A percentile compares a stretch with the other conserved stretches of the same genome.
Evolutionary conservation across 2,888 invertebrate species (phyloP).

Genomic region (Drosophila rellima): DNA sequence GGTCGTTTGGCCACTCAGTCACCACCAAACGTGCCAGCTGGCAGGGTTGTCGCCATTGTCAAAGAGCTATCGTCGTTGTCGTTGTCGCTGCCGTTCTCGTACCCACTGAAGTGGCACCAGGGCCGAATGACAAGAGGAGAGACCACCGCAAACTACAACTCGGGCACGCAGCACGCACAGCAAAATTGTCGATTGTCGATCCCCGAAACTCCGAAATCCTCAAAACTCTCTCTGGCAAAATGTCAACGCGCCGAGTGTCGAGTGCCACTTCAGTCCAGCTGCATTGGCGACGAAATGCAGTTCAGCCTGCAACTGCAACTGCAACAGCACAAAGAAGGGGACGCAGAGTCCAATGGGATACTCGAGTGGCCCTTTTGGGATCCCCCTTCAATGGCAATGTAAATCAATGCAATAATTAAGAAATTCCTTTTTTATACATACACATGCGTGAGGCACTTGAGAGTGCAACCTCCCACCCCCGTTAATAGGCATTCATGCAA

Average conservation of each 20-base stretch:
- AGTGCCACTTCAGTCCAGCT: conserved; percentile 40
- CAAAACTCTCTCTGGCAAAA: conserved; percentile 54
- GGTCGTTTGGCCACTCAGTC: conserved; percentile 63
- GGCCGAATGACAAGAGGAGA: conserved; percentile 19
- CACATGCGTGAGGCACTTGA: conserved; percentile 68
- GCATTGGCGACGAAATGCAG: conserved; percentile 73
- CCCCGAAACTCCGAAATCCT: conserved; percentile 47
- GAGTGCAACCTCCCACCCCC: conserved; percentile 42
- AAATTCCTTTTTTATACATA: conserved; percentile 44
- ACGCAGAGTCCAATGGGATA: conserved; percentile 40
- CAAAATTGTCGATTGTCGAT: conserved; percentile 42
- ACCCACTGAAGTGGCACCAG: conserved; percentile 18
- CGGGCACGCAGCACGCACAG: conserved; percentile 68
- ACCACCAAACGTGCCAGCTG: conserved; percentile 80
- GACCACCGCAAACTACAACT: conserved; percentile 75
- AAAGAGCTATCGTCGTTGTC: conserved; percentile 19
- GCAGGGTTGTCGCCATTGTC: conserved; percentile 60
- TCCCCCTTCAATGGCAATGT: conserved; percentile 34
- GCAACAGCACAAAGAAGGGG: background rate
- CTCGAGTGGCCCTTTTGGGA: conserved; percentile 54
- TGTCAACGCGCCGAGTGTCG: conserved; percentile 60
- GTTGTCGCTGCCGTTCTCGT: conserved; percentile 3
- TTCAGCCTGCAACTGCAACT: conserved; percentile 27
- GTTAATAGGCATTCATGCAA: conserved; percentile 23
- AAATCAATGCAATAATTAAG: conserved; percentile 82